Base-by-base conservation (phyloP, 2,797 vertebrate genomes). In the Serranus cabrilla region DNA sequence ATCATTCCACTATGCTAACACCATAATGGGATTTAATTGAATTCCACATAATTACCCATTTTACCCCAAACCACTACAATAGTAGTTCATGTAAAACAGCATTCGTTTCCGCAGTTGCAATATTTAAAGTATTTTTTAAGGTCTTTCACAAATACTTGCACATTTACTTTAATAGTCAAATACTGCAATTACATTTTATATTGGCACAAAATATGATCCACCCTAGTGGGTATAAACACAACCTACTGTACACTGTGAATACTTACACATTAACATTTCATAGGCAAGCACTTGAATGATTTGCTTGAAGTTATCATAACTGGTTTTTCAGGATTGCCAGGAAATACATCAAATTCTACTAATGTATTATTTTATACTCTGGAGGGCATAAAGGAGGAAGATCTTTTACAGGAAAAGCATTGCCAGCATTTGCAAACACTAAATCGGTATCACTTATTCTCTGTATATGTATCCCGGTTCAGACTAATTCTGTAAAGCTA, bases 1-100 rank as follows among this genome's bases (percentile, higher is more conserved):
- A 6, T 3, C 27, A 31, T 3, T 31, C 27, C 27, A 31, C 27
- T 6, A 31, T 31, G 27, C 60, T 54, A 7, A 84, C 59, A 83
- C 34, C 50, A 2, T 49, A 0, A 8, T 17, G 14, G 16, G 50
- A 57, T 62, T 67, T 60, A 40, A 31, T 17, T 23, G 16, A 63
- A 47, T 59, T 43, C 8, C 10, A 55, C 13, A 56, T 12, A 16
- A 39, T 21, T 2, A 34, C 0, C 4, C n/a, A 3, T 31, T 54
- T 52, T 55, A 5, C n/a, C n/a, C n/a, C n/a, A 42, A 42, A 42
- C 18, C 9, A 27, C 51, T 7, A 2, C 39, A 39, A 14, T 37
- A 39, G 10, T 37, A 37, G 2, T 5, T 5, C 5, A 37, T 37
- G 37, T 37, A 37, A 37, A 8, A 37, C 11, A 14, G 0, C 40